Evolutionary conservation across 2,888 invertebrate species (phyloP).

Genomic region (Eupithecia dodoneata): DNA sequence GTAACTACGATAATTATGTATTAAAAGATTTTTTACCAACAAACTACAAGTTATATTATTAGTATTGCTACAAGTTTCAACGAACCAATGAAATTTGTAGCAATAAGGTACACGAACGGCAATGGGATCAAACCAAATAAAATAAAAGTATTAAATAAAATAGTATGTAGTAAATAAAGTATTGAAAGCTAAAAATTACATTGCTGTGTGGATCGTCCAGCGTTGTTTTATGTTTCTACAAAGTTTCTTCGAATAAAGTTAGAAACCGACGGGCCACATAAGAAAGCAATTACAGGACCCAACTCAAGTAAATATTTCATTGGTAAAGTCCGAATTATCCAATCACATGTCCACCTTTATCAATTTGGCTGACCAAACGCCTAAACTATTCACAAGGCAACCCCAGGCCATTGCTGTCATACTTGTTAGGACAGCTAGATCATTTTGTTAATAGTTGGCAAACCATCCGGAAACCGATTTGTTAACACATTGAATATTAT

Average conservation of each 20-base stretch:
- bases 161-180: not conserved
- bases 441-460: not conserved
- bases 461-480: not conserved
- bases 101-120: not conserved
- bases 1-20: no score
- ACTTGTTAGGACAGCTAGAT: not conserved
- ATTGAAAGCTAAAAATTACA: not conserved
- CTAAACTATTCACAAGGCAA: conserved; percentile 22
- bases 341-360: conserved; percentile 30
- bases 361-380: conserved; percentile 31
- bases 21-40: no score
- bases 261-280: conserved; percentile 8
- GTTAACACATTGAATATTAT: no score
- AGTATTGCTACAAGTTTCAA: no score
- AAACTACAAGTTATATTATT: no score
- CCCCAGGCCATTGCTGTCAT: conserved; percentile 2
- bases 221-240: not conserved
- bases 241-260: conserved; percentile 8
- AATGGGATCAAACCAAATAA: not conserved
- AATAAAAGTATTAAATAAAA: no score
- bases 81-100: no score
- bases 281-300: conserved; percentile 15
- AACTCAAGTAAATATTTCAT: conserved; percentile 29
- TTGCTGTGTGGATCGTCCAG: not conserved
- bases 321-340: conserved; percentile 17